phyloP scores from a whole-genome alignment of 1,140 invertebrate species.

The Anadara kagoshimensis region DNA sequence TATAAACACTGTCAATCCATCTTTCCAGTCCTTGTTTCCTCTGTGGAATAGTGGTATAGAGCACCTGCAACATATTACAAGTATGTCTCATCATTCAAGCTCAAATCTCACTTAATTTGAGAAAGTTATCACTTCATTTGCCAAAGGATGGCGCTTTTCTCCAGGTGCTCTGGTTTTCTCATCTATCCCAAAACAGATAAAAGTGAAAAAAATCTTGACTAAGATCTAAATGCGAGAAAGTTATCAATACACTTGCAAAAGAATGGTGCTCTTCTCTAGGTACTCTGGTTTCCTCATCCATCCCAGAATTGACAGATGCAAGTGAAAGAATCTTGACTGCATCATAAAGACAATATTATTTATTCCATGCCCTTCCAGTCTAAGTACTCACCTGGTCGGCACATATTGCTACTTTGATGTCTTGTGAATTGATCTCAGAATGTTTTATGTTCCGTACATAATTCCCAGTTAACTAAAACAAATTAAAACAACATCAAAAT shows the following conservation, averaged over 20 bases:
- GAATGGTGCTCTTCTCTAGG: too few species aligned
- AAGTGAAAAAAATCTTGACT: background rate
- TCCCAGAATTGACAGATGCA: background rate
- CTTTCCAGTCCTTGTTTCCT: too few species aligned
- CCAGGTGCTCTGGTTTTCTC: background rate
- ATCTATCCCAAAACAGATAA: background rate
- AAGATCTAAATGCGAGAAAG: background rate
- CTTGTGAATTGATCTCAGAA: constrained; percentile 91
- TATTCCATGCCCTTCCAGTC: background rate
- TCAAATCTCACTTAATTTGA: too few species aligned
- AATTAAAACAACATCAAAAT: constrained; percentile 2
- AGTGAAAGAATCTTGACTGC: background rate
- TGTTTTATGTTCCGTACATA: constrained; percentile 97
- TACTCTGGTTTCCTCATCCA: too few species aligned
- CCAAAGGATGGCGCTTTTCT: too few species aligned
- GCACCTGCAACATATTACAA: too few species aligned
- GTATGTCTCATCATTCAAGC: too few species aligned
- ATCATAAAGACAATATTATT: background rate
- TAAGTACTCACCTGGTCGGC: constrained; percentile 88
- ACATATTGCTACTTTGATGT: constrained; percentile 97
- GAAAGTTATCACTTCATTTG: background rate
- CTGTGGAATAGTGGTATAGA: too few species aligned
- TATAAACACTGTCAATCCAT: too few species aligned
- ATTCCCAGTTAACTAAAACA: constrained; percentile 88
- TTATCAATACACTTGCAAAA: background rate